Conservation (phyloP, 2,113 vertebrate genomes). For the Tautogolabrus adspersus region DNA sequence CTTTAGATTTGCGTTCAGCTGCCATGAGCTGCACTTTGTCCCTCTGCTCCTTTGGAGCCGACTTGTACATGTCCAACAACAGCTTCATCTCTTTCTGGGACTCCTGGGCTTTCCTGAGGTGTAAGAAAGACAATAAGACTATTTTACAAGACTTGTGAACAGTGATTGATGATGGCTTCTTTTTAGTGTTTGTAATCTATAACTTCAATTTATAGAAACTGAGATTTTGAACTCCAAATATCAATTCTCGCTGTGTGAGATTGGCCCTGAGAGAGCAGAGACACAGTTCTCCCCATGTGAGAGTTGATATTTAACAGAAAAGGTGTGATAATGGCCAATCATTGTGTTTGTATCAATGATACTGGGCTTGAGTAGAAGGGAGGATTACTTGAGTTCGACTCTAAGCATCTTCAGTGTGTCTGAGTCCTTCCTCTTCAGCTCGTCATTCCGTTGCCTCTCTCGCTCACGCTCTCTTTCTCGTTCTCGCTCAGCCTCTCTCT, state of each 20-base stretch:
- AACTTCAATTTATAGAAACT: too few relatives aligned
- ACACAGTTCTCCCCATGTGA: neutral
- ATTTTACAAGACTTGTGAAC: neutral
- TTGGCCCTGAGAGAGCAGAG: too few relatives aligned
- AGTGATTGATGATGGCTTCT: neutral
- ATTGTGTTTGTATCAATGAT: neutral
- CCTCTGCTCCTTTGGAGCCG: conserved; percentile 92
- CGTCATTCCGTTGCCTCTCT: conserved; percentile 87
- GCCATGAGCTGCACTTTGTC: conserved; percentile 97
- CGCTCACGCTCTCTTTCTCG: conserved; percentile 84
- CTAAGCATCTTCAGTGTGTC: conserved; percentile 91
- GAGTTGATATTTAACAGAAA: neutral
- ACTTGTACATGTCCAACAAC: conserved; percentile 95
- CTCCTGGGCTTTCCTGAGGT: conserved; percentile 91
- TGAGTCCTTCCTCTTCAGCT: conserved; percentile 91
- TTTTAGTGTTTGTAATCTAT: neutral
- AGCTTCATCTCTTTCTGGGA: conserved; percentile 97
- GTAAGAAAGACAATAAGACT: neutral
- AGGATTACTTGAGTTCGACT: conserved; percentile 88
- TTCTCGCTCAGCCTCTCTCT: conserved; percentile 78
- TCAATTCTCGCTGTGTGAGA: too few relatives aligned
- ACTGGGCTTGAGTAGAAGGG: neutral
- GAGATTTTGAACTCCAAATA: too few relatives aligned
- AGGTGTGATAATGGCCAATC: neutral
- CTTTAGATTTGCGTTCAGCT: conserved; percentile 93